These are phyloP conservation scores for Zhuqinia jingwanae DNA, from an alignment of 2,888 invertebrate genomes.

Conservation along the genomic window DNA sequence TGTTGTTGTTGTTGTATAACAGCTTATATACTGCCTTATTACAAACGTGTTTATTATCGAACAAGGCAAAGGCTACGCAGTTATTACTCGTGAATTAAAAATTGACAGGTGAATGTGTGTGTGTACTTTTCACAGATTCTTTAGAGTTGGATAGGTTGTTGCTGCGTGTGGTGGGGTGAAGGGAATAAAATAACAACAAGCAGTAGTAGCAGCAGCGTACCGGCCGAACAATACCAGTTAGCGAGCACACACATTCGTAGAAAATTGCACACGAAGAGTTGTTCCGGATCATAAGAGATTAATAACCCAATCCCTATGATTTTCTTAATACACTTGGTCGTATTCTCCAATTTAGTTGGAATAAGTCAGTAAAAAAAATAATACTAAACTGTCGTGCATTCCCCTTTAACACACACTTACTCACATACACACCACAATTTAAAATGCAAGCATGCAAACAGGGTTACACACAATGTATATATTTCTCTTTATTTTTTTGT, in stretches of 20 bases:
- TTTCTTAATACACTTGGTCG: slow-evolving; percentile 27
- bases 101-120: slow-evolving; percentile 31
- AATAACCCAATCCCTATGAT: slow-evolving; percentile 70
- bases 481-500: too few relatives aligned
- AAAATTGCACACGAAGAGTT: slow-evolving; percentile 59
- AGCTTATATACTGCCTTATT: not conserved
- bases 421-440: not conserved
- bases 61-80: slow-evolving; percentile 20
- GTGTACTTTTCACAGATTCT: slow-evolving; percentile 29
- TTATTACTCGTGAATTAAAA: slow-evolving; percentile 55
- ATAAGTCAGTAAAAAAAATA: not conserved
- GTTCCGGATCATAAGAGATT: slow-evolving; percentile 72
- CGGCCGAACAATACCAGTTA: not conserved
- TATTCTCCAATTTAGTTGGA: slow-evolving; percentile 17
- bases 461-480: not conserved
- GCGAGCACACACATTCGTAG: not conserved
- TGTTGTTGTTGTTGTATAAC: slow-evolving; percentile 35
- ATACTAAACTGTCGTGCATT: slow-evolving; percentile 64
- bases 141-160: not conserved
- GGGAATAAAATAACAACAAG: slow-evolving; percentile 4
- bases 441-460: slow-evolving; percentile 7
- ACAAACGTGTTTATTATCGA: slow-evolving; percentile 44
- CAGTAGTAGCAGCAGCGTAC: slow-evolving; percentile 12
- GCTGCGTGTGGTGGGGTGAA: slow-evolving; percentile 47
- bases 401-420: not conserved